Base-by-base conservation (phyloP, 2,888 invertebrate species). In the Philaethria dido region DNA sequence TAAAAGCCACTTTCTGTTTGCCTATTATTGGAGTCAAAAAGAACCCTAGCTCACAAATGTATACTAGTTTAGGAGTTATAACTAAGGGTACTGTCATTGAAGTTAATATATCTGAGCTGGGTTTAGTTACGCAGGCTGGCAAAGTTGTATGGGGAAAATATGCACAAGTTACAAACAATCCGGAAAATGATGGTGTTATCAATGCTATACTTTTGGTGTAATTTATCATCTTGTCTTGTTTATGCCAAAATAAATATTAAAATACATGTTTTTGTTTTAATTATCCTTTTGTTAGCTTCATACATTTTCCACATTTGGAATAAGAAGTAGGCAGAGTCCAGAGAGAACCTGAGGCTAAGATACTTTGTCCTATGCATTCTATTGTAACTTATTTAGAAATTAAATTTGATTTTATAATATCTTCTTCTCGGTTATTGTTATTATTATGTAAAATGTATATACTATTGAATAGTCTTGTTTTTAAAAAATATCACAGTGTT, bases 81-180 rank as follows among this genome's bases (percentile, higher is more conserved):
- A 99, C 99, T 0, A 99, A 99, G 92, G 99, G 99, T 84, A 99
- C 99, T 1, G 96, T 99, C 0, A 96, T 99, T 68, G 99, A 99
- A 94, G 97, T 99, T 0, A 99, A 99, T 84, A 98, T 99, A 77
- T 99, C 98, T 6, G 99, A 99, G 89, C 93, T 99, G 71, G 99
- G 99, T 93, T 93, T 99, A 71, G 99, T 99, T 1, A 99, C 99
- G 0, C 99, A 99, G 86, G 97, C 98, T 9, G 99, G 99, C 69
- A 99, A 99, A 94, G 99, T 99, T 57, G 98, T 99, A 0, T 99
- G 99, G 99, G 99, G 99, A 68, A 99, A 99, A 93, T 99, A 98
- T 85, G 99, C 99, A 0, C 99, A 99, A 90, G 99, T 99, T 18
- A 99, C 99, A 0, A 99, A 99, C 88, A 98, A 99, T 92, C 99